Evolutionary conservation across 2,888 invertebrate species (phyloP), one percentile per base, ranked within the genome.

Genomic region (Aphodius sticticus): DNA sequence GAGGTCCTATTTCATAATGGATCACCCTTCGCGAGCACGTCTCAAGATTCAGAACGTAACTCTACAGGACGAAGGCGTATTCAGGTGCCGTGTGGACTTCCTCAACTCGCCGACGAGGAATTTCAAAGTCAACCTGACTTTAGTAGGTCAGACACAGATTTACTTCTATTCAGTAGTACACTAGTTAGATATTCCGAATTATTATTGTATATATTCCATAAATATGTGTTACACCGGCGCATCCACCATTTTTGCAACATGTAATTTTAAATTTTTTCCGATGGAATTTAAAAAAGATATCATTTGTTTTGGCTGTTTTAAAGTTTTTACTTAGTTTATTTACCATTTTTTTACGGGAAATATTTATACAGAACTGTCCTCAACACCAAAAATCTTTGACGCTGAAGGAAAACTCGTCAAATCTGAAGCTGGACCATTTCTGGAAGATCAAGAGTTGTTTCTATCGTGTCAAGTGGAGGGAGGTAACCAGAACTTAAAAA

Each of bases 81-180:
- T 96, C 88, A 92, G 97, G 79, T 97, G 97, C 88, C 91, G 97
- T 84, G 95, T 97, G 83, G 97, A 97, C 90, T 97, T 96, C 87
- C 92, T 95, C 81, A 95, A 96, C 89, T 95, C 96, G 0, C 97
- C 97, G 0, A 97, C 97, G 0, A 93, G 95, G 85, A 97, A 97
- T 89, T 96, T 95, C 86, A 92, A 93, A 86, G 94, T 96, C 86
- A 96, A 96, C 88, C 92, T 97, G 84, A 96, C 96, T 84, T 93
- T 97, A 87, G 94, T 97, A 86, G 96, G 97, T 97, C 90, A 93
- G 95, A 91, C 81, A 78, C 82, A 79, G 69, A 78, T 78, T 78
- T 78, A 70, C 71, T 77, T 53, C 37, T 38, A 53, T 53, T 53
- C 53, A 53, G 9, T 53, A 53, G 12, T 53, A 9, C 6, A 53